A percentile compares a stretch with the other conserved stretches of the same genome.
Conservation (phyloP, 1,140 invertebrate species). For the Acyrthosiphon pisum region DNA sequence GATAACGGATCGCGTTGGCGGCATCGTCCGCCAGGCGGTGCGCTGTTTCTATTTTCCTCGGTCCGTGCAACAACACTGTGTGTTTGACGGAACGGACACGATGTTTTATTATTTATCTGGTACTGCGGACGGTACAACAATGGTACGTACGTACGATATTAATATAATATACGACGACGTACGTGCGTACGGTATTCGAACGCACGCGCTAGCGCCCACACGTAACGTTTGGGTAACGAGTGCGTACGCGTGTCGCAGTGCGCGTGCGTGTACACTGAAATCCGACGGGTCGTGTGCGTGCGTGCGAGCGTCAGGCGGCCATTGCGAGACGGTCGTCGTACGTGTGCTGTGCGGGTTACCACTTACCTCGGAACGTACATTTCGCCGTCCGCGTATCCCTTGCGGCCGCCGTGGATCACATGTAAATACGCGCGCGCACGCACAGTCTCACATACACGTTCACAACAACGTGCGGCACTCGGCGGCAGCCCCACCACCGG, state of each 20-base stretch:
- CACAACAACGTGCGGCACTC: background rate
- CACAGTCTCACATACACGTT: background rate
- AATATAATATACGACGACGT: background rate
- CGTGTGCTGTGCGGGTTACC: background rate
- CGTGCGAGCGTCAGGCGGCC: background rate
- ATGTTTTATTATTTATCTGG: background rate
- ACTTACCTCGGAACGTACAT: background rate
- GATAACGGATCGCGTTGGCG: constrained; percentile 55
- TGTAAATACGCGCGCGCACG: background rate
- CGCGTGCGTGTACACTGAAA: background rate
- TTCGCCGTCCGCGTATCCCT: background rate
- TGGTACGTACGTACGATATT: background rate
- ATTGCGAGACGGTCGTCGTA: background rate
- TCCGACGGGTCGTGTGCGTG: background rate
- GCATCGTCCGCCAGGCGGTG: constrained; percentile 43
- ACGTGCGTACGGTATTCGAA: background rate
- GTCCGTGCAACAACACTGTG: background rate
- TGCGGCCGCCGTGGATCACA: background rate
- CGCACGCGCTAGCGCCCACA: background rate
- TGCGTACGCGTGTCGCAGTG: background rate
- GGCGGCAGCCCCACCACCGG: background rate
- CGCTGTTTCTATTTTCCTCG: background rate
- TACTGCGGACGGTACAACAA: background rate
- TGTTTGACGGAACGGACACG: background rate
- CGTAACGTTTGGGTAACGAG: background rate